A percentile compares a stretch with the other conserved stretches of the same genome.
Evolutionary conservation across 2,797 vertebrate genomes (phyloP).

Genomic region (Pangasius mekongensis): DNA sequence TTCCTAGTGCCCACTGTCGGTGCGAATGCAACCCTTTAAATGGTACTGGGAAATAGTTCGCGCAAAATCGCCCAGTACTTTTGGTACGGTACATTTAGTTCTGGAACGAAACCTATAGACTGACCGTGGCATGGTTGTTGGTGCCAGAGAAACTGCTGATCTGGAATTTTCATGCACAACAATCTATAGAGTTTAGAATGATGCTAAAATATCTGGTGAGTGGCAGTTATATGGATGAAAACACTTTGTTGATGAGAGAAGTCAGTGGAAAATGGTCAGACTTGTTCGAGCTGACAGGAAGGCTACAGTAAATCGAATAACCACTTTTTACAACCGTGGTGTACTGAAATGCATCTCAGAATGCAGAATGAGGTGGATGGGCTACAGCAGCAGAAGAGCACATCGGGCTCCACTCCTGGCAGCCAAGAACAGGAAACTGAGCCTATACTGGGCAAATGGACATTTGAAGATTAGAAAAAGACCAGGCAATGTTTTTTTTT

Average conservation of each 20-base stretch:
- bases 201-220: background rate
- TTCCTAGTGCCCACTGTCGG: too few relatives aligned
- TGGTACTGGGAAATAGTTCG: too few relatives aligned
- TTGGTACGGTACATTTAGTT: too few relatives aligned
- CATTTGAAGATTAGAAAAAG: background rate
- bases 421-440: background rate
- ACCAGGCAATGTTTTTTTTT: background rate
- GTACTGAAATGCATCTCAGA: background rate
- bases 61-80: too few relatives aligned
- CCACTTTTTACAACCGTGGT: background rate
- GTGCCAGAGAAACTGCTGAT: background rate
- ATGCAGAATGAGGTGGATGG: background rate
- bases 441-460: background rate
- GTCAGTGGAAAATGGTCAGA: background rate
- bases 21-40: too few relatives aligned
- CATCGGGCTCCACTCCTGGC: background rate
- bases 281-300: background rate
- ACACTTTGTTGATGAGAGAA: background rate
- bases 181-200: background rate
- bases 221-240: background rate
- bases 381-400: background rate
- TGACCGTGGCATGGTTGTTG: background rate
- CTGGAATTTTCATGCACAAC: background rate
- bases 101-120: background rate
- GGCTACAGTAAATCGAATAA: background rate